These are phyloP conservation scores for Progne subis DNA, from an alignment of 2,113 vertebrate genomes.

Conservation along the genomic window DNA sequence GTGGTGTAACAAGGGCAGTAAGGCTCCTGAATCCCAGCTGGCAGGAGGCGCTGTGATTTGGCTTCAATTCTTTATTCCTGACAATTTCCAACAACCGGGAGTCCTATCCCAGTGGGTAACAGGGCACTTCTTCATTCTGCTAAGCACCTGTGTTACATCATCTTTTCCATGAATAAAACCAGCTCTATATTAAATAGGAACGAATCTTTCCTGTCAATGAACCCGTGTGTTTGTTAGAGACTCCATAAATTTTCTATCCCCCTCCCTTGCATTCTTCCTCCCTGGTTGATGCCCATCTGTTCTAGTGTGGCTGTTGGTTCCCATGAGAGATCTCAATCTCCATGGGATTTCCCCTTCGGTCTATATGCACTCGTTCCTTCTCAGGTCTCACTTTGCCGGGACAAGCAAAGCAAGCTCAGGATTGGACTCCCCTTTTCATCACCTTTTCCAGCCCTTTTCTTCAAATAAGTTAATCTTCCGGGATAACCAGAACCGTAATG, in stretches of 20 bases:
- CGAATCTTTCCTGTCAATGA: not conserved
- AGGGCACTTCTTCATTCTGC: not conserved
- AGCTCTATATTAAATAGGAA: not conserved
- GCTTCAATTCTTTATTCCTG: not conserved
- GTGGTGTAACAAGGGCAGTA: not conserved
- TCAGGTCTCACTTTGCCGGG: not conserved
- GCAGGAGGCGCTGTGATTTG: not conserved
- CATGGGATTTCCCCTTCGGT: not conserved
- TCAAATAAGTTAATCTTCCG: not conserved
- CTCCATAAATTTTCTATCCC: not conserved
- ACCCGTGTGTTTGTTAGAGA: not conserved
- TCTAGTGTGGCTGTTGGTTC: not conserved
- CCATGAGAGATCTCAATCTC: not conserved
- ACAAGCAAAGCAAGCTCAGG: not conserved
- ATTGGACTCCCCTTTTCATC: not conserved
- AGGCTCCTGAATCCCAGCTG: not conserved
- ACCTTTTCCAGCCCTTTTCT: not conserved
- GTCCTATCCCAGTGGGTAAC: not conserved
- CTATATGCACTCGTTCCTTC: not conserved
- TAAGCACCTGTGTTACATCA: fast-evolving
- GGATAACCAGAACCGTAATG: not conserved
- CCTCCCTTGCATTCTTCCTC: not conserved
- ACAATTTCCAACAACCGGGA: not conserved
- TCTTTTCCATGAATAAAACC: not conserved
- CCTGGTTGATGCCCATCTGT: not conserved